A percentile compares a stretch with the other conserved stretches of the same genome.
phyloP scores from a whole-genome alignment of 2,797 vertebrate species.

The Mareca strepera region DNA sequence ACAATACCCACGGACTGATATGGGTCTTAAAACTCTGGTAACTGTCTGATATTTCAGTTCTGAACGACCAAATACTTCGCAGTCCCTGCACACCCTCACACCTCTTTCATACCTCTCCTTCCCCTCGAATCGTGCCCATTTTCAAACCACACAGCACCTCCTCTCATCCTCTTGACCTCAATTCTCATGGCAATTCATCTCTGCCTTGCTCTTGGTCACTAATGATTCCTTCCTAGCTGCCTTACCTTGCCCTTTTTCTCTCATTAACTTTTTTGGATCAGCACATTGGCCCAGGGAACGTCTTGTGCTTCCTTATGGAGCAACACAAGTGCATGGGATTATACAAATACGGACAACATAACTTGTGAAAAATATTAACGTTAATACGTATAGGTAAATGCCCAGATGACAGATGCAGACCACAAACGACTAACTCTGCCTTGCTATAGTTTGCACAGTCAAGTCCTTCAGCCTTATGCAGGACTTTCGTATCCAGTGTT shows the following conservation, averaged over 20 bases:
- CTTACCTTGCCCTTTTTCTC: background rate
- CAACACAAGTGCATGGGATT: background rate
- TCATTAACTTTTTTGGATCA: background rate
- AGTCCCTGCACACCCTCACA: background rate
- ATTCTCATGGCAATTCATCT: background rate
- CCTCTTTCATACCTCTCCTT: background rate
- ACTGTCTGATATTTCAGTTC: background rate
- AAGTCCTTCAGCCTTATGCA: background rate
- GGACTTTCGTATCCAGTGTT: background rate
- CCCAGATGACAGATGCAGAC: background rate
- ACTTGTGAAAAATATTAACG: background rate
- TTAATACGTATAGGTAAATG: background rate
- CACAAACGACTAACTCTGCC: background rate
- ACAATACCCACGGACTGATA: background rate
- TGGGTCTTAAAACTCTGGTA: background rate
- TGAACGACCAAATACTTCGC: background rate
- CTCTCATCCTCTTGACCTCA: background rate
- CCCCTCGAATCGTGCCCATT: background rate
- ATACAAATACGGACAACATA: background rate
- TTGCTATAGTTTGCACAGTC: background rate
- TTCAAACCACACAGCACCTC: background rate
- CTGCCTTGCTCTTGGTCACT: background rate
- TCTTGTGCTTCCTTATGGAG: background rate
- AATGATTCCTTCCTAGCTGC: background rate
- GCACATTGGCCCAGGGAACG: background rate